A percentile compares a stretch with the other conserved stretches of the same genome.
Evolutionary conservation across 1,140 invertebrate species (phyloP).

Genomic region (Drosophila navojoa): DNA sequence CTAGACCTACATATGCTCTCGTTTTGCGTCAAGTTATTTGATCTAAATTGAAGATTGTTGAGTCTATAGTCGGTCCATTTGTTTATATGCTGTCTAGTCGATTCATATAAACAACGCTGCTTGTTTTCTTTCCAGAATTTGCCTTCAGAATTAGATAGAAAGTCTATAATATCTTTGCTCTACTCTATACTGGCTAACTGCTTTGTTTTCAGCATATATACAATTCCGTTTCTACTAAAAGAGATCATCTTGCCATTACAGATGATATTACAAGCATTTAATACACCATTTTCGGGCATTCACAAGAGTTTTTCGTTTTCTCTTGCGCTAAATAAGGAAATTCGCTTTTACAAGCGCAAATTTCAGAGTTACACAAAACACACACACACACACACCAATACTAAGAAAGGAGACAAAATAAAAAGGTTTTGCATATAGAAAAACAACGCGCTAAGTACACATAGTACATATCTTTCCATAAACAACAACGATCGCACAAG

Average conservation of each 20-base stretch:
- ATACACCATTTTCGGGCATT: conserved; percentile 24
- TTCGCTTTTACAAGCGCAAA: conserved; percentile 23
- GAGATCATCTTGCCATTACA: conserved; percentile 4
- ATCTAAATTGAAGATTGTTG: no score
- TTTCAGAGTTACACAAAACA: background rate
- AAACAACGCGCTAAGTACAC: conserved; percentile 29
- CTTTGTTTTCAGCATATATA: background rate
- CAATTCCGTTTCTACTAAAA: background rate
- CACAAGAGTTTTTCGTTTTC: conserved; percentile 16
- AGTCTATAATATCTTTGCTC: no score
- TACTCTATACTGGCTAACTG: background rate
- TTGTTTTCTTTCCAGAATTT: no score
- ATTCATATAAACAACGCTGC: no score
- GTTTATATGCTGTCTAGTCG: no score
- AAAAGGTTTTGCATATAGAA: conserved; percentile 24
- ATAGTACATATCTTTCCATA: conserved; percentile 33
- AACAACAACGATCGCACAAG: conserved; percentile 15
- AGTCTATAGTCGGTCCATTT: no score
- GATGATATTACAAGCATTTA: conserved; percentile 24
- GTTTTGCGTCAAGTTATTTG: no score
- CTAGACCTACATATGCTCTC: no score
- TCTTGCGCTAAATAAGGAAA: conserved; percentile 40
- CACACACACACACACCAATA: conserved; percentile 20
- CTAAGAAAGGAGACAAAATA: conserved; percentile 16
- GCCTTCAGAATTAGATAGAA: no score